These are phyloP conservation scores for Takifugu rubripes DNA, from an alignment of 2,797 vertebrate genomes.

Conservation along the genomic window DNA sequence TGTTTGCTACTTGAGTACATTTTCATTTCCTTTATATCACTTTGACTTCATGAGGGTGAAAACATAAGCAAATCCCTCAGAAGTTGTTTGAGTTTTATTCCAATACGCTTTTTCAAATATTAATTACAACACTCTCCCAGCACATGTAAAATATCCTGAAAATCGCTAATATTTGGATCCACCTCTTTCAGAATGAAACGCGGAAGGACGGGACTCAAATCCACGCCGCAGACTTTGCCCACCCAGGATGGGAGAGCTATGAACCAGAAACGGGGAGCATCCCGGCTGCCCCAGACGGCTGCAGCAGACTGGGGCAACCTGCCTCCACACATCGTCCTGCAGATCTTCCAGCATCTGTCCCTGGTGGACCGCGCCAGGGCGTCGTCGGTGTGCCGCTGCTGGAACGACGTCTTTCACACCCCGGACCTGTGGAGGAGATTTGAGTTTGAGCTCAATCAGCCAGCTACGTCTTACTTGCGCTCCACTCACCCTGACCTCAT, in stretches of 20 bases:
- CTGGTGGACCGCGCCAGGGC: slow-evolving; percentile 82
- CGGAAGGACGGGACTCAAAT: slow-evolving; percentile 58
- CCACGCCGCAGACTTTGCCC: slow-evolving; percentile 64
- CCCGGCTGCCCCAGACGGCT: slow-evolving; percentile 7
- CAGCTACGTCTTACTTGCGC: slow-evolving; percentile 85
- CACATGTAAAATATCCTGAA: too few relatives aligned
- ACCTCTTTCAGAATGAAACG: slow-evolving; percentile 79
- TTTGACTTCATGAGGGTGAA: too few relatives aligned
- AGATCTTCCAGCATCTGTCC: slow-evolving; percentile 84
- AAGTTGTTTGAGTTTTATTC: too few relatives aligned
- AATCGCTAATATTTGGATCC: not conserved
- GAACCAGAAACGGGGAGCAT: slow-evolving; percentile 64
- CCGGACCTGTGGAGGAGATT: slow-evolving; percentile 89
- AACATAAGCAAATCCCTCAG: too few relatives aligned
- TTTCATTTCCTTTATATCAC: too few relatives aligned
- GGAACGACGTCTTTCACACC: slow-evolving; percentile 88
- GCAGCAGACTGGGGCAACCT: slow-evolving; percentile 81
- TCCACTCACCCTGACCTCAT: slow-evolving; percentile 90
- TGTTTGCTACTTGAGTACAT: too few relatives aligned
- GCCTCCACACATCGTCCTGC: slow-evolving; percentile 80
- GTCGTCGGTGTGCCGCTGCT: slow-evolving; percentile 82
- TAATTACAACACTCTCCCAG: too few relatives aligned
- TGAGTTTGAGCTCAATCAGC: slow-evolving; percentile 90
- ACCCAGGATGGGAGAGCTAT: slow-evolving; percentile 64
- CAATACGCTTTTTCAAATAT: too few relatives aligned